Evolutionary conservation across 2,113 vertebrate species (phyloP), one percentile per base, ranked within the genome.

Genomic region (sheep (Ovis aries)): DNA sequence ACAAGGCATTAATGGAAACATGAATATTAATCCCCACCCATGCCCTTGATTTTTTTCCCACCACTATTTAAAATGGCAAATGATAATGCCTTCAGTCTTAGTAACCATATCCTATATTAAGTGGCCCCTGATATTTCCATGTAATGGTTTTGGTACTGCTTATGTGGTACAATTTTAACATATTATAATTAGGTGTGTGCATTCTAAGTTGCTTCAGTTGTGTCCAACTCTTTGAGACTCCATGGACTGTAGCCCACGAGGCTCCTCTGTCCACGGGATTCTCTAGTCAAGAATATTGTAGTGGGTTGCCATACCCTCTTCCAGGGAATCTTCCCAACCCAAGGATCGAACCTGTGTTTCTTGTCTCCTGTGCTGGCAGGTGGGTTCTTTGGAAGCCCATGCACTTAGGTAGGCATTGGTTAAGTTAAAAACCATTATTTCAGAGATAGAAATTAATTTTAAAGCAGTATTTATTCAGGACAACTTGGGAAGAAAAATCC

Each of bases 361-460:
- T 43, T 43, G 13, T 77, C 40, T 77, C 40, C 71, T 27, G 40
- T 23, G 4, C 40, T 27, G 40, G 71, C 23, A 77, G 23, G 40
- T 77, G 23, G 71, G 71, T 77, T 77, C 71, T 77, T 77, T 77
- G 71, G 40, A 43, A 77, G 71, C 40, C 40, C 71, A 27, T 84
- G 27, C n/a, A 92, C 33, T 86, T 82, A 64, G 3, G 36, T 82
- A 23, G 62, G 10, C n/a, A 91, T 95, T 86, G 48, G 33, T 48
- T 87, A 91, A 96, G 84, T 96, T 86, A 74, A 84, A 84, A 93
- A 91, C 85, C 64, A 74, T 62, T 53, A 85, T 96, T 82, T 95
- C 62, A 95, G 89, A 62, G 59, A 50, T 95, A 74, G 94, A 91
- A 88, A 88, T 84, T 59, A 97, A 67, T 96, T 95, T 98, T 96